These are phyloP conservation scores for Scomber colias DNA, from an alignment of 2,113 vertebrate genomes.

Conservation along the genomic window DNA sequence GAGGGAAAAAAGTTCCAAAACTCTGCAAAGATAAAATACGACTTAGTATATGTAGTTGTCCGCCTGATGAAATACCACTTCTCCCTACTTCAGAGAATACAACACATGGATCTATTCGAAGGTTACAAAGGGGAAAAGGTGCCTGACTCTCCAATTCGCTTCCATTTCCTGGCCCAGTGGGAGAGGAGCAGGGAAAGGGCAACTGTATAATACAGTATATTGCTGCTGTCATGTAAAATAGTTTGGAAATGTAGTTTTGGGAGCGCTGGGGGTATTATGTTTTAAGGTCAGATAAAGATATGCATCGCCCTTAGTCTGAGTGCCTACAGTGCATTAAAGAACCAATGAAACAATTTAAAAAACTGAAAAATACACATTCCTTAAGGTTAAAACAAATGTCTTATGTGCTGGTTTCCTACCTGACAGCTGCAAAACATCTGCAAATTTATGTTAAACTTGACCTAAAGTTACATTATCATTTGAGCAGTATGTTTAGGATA, in stretches of 20 bases:
- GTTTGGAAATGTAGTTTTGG: neutral
- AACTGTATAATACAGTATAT: slow-evolving; percentile 45
- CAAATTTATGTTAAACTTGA: neutral
- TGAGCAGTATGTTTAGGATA: neutral
- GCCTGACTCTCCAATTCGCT: slow-evolving; percentile 43
- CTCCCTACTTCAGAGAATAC: slow-evolving; percentile 47
- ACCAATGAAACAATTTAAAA: neutral
- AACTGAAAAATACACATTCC: neutral
- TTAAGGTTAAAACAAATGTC: neutral
- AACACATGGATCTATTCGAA: slow-evolving; percentile 67
- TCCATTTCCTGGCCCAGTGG: slow-evolving; percentile 52
- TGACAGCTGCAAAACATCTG: neutral
- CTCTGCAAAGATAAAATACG: slow-evolving; percentile 37
- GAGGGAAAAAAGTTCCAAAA: neutral
- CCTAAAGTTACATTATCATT: neutral
- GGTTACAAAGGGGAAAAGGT: slow-evolving; percentile 53
- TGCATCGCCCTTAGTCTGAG: neutral
- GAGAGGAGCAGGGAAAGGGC: slow-evolving; percentile 36
- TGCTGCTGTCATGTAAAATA: slow-evolving; percentile 35
- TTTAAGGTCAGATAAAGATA: slow-evolving; percentile 10
- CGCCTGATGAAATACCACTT: slow-evolving; percentile 53
- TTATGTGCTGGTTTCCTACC: neutral
- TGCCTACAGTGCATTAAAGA: neutral
- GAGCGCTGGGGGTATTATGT: slow-evolving; percentile 1
- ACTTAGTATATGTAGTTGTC: slow-evolving; percentile 38